phyloP scores from a whole-genome alignment of 2,797 vertebrate genomes.

The Premnoplex brunnescens region DNA sequence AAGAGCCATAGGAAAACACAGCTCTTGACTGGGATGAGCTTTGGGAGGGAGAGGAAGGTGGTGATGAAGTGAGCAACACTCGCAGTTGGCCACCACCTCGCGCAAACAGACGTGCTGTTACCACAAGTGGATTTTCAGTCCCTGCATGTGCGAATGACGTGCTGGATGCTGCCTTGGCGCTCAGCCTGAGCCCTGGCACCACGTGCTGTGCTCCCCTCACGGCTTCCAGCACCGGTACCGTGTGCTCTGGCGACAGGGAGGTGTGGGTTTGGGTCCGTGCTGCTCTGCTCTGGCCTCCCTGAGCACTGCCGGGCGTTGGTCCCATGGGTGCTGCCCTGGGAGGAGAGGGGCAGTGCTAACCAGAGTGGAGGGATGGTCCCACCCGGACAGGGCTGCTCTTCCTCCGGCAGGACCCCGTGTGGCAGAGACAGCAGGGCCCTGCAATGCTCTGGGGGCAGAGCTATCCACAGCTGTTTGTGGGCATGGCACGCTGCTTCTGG shows the following conservation, averaged over 20 bases:
- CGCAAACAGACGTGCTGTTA: constrained; percentile 60
- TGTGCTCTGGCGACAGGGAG: not conserved
- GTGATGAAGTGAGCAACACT: constrained; percentile 65
- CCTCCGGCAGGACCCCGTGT: not conserved
- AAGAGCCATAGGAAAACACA: not conserved
- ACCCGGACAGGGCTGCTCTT: not conserved
- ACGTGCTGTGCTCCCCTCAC: not conserved
- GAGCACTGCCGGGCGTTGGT: rapidly evolving
- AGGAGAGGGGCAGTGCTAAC: not conserved
- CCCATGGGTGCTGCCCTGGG: rapidly evolving
- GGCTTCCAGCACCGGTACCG: not conserved
- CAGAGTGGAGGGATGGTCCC: not conserved
- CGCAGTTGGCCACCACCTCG: constrained; percentile 59
- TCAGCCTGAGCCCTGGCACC: constrained; percentile 32
- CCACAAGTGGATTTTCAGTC: constrained; percentile 58
- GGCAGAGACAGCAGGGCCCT: not conserved
- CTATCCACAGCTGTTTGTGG: not conserved
- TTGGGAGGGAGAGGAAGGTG: constrained; percentile 26
- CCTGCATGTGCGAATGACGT: constrained; percentile 49
- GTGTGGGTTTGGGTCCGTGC: not conserved
- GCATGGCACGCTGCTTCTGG: not conserved
- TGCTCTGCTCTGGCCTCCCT: not conserved
- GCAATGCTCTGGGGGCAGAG: not conserved
- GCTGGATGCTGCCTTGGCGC: constrained; percentile 38
- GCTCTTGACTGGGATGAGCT: not conserved